phyloP scores from a whole-genome alignment of 2,888 invertebrate genomes.

The Chloromyia formosa region DNA sequence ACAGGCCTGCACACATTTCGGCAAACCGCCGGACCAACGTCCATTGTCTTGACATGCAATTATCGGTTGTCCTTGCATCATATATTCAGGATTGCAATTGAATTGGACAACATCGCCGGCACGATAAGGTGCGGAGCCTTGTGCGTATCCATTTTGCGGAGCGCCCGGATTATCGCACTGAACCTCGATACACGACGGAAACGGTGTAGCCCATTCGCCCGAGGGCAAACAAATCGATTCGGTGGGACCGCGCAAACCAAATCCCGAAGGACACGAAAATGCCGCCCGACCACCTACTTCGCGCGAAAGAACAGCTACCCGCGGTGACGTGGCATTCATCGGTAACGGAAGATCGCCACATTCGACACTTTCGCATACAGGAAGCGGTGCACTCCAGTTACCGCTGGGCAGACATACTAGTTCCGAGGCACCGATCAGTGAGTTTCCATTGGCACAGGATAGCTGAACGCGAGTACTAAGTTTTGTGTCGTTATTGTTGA shows the following conservation, averaged over 20 bases:
- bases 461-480: constrained; percentile 79
- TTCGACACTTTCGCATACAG: constrained; percentile 86
- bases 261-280: constrained; percentile 81
- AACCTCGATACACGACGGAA: constrained; percentile 82
- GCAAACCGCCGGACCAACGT: constrained; percentile 83
- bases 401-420: constrained; percentile 83
- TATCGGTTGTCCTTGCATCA: constrained; percentile 90
- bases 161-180: constrained; percentile 79
- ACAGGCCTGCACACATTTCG: constrained; percentile 88
- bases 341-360: constrained; percentile 76
- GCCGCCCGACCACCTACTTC: constrained; percentile 83
- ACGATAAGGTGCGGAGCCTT: constrained; percentile 79
- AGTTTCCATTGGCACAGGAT: constrained; percentile 82
- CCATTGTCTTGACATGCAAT: constrained; percentile 89
- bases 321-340: constrained; percentile 70
- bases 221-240: constrained; percentile 80
- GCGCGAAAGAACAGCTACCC: constrained; percentile 78
- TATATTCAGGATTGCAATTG: constrained; percentile 86
- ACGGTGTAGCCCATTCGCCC: constrained; percentile 82
- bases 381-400: constrained; percentile 85
- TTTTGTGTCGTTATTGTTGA: constrained; percentile 76
- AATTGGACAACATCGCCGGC: constrained; percentile 88
- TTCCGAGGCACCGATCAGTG: constrained; percentile 78
- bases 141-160: constrained; percentile 81
- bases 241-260: constrained; percentile 76